Conservation (phyloP, 1,140 invertebrate genomes). For the Drosophila cardini region DNA sequence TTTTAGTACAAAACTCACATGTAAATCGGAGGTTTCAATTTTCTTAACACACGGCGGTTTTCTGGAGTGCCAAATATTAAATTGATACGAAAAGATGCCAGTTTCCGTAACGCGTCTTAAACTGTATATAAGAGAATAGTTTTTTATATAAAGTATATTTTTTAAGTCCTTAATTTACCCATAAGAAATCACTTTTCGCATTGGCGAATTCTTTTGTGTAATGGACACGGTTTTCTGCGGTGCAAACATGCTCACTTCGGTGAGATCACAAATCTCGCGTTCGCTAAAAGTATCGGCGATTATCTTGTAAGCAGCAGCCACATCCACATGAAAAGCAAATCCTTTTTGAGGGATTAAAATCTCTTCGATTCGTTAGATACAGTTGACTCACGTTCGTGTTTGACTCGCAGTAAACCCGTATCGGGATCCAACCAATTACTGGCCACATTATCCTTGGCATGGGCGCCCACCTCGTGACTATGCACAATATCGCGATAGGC, state of each 20-base stretch:
- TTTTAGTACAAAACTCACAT: slow-evolving; percentile 70
- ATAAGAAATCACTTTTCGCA: slow-evolving; percentile 87
- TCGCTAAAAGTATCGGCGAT: slow-evolving; percentile 87
- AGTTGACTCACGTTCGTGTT: slow-evolving; percentile 62
- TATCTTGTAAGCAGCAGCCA: slow-evolving; percentile 87
- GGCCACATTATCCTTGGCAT: slow-evolving; percentile 74
- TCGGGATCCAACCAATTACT: slow-evolving; percentile 79
- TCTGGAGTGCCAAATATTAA: slow-evolving; percentile 85
- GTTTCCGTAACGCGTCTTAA: slow-evolving; percentile 85
- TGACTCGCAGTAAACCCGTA: slow-evolving; percentile 84
- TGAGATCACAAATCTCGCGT: slow-evolving; percentile 87
- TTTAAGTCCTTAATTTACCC: slow-evolving; percentile 84
- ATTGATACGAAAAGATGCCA: slow-evolving; percentile 85
- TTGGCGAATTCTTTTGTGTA: slow-evolving; percentile 87
- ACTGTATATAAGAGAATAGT: slow-evolving; percentile 53
- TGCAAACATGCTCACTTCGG: slow-evolving; percentile 87
- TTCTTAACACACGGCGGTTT: slow-evolving; percentile 85
- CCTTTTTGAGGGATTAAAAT: slow-evolving; percentile 62
- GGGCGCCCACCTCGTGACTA: slow-evolving; percentile 77
- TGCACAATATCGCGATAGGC: slow-evolving; percentile 75
- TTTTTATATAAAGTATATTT: background rate
- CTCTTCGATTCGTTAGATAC: background rate
- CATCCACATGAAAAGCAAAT: slow-evolving; percentile 88
- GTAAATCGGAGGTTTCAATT: slow-evolving; percentile 85
- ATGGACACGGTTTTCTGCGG: slow-evolving; percentile 86